Percentiles rank a stretch among this genome's conserved stretches.
These are phyloP conservation scores for Mobula hypostoma DNA, from an alignment of 2,113 vertebrate genomes.

Conservation along the genomic window DNA sequence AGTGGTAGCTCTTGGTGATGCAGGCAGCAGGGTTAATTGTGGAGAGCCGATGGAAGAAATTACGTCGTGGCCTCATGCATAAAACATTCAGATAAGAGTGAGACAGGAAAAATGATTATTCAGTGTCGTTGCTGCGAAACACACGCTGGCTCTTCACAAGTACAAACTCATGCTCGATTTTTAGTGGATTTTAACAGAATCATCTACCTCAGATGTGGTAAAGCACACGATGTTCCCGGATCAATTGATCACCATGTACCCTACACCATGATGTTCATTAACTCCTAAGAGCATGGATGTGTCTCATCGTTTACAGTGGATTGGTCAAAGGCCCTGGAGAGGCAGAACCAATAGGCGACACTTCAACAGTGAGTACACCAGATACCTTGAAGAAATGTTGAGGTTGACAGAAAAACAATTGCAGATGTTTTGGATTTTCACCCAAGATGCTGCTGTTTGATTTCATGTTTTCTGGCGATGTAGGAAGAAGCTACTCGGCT, in stretches of 20 bases:
- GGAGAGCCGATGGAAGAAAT: conserved; percentile 57
- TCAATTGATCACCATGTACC: background rate
- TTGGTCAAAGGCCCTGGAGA: conserved; percentile 69
- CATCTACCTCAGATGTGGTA: conserved; percentile 20
- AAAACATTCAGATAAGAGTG: conserved; percentile 67
- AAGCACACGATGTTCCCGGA: conserved; percentile 40
- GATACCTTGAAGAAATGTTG: background rate
- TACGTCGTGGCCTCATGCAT: conserved; percentile 76
- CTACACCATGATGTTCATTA: conserved; percentile 41
- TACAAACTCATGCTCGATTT: background rate
- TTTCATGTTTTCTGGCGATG: too few species aligned
- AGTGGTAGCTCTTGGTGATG: conserved; percentile 42
- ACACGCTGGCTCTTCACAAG: background rate
- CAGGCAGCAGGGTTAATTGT: conserved; percentile 39
- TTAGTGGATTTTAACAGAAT: conserved; percentile 9
- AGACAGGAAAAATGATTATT: conserved; percentile 43
- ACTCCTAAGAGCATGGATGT: conserved; percentile 68
- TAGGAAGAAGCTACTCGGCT: too few species aligned
- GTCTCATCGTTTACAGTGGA: conserved; percentile 69
- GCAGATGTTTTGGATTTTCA: background rate
- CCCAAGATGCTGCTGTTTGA: background rate
- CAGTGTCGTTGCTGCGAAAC: conserved; percentile 44
- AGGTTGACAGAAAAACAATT: background rate
- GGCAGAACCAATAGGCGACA: conserved; percentile 55
- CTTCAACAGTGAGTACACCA: conserved; percentile 73